Conservation (phyloP, 2,888 invertebrate genomes). For the Ceratothoa steindachneri region DNA sequence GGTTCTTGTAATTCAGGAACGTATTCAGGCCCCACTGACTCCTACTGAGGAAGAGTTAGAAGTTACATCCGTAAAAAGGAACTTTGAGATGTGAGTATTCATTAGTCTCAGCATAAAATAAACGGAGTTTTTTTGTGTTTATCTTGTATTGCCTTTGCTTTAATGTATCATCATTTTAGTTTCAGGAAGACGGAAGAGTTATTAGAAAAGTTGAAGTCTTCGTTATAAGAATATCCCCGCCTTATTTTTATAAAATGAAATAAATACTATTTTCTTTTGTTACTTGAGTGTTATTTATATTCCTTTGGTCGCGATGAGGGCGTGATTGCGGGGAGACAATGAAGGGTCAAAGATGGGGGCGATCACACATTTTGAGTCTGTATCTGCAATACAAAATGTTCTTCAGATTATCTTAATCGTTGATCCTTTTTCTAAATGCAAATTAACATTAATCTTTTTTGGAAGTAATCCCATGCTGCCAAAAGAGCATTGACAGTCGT, state of each 20-base stretch:
- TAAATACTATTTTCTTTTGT: too few relatives aligned
- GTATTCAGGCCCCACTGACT: neutral
- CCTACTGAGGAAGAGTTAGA: neutral
- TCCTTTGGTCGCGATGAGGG: slow-evolving; percentile 16
- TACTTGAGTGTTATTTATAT: neutral
- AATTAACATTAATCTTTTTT: too few relatives aligned
- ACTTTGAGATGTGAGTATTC: neutral
- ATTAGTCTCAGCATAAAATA: too few relatives aligned
- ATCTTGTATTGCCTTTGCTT: too few relatives aligned
- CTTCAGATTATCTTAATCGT: too few relatives aligned
- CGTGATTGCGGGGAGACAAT: slow-evolving; percentile 28
- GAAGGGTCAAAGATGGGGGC: slow-evolving; percentile 30
- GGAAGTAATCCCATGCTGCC: too few relatives aligned
- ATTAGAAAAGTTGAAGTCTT: neutral
- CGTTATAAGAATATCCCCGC: neutral
- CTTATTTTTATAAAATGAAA: too few relatives aligned
- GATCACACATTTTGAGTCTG: slow-evolving; percentile 20
- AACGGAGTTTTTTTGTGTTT: too few relatives aligned
- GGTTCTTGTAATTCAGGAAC: neutral
- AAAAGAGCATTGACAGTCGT: too few relatives aligned
- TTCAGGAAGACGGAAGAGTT: neutral
- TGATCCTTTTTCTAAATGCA: too few relatives aligned
- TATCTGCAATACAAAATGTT: neutral
- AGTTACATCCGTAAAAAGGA: neutral
- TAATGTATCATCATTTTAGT: neutral